Evolutionary conservation across 2,113 vertebrate species (phyloP).

Genomic region (Drymodes brunneopygia): DNA sequence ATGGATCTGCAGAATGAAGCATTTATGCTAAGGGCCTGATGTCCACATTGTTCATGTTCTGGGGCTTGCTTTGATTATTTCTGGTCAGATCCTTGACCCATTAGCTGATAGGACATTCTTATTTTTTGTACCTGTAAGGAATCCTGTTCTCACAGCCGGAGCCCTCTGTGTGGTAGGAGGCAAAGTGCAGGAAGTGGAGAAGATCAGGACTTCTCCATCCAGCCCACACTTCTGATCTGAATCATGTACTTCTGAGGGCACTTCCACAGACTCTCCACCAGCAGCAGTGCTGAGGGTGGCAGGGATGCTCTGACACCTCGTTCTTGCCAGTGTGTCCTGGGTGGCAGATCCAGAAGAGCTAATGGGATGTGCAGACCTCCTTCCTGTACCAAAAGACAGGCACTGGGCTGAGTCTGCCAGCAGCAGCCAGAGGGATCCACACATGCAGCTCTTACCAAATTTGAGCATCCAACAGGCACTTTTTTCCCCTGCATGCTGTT

Average conservation of each 20-base stretch:
- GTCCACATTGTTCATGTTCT: fast-evolving
- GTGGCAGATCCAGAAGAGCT: neutral
- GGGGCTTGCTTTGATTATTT: neutral
- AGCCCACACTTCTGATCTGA: neutral
- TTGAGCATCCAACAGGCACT: fast-evolving
- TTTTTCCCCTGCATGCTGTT: neutral
- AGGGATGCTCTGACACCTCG: neutral
- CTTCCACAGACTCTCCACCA: neutral
- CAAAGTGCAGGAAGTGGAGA: neutral
- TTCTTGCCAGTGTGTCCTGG: neutral
- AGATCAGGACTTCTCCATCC: neutral
- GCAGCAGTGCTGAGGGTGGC: neutral
- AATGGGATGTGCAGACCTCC: neutral
- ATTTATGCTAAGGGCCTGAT: neutral
- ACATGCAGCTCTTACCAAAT: neutral
- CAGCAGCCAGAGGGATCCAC: neutral
- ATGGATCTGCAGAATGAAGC: neutral
- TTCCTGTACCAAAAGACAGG: neutral
- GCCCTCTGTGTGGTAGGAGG: neutral
- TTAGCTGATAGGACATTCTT: neutral
- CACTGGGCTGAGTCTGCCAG: neutral
- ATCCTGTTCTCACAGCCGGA: neutral
- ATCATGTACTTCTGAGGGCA: neutral
- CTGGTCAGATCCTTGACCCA: neutral
- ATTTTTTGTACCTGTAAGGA: neutral